These are phyloP conservation scores for Zapus hudsonius DNA, from an alignment of 2,113 vertebrate species.

Conservation along the genomic window DNA sequence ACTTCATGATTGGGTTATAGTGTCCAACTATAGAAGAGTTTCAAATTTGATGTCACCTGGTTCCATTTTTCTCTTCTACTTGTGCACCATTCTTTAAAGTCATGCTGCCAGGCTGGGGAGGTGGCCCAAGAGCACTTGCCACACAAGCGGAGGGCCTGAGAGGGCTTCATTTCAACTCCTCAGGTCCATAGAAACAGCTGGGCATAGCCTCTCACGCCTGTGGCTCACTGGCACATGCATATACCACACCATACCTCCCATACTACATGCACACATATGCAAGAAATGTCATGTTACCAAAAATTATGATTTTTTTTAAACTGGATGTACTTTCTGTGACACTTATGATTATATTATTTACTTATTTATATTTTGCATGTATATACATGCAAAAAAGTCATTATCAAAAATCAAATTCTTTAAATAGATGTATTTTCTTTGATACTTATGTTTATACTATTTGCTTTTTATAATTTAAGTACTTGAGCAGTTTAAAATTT, in stretches of 20 bases:
- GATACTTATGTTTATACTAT: background rate
- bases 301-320: background rate
- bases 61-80: background rate
- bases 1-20: background rate
- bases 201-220: no score
- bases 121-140: no score
- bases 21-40: background rate
- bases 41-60: constrained; percentile 13
- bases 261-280: no score
- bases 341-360: constrained; percentile 16
- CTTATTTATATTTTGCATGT: constrained; percentile 48
- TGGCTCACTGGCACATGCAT: no score
- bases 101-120: background rate
- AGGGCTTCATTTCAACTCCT: no score
- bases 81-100: background rate
- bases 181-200: no score
- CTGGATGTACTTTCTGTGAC: background rate
- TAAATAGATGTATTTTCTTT: background rate
- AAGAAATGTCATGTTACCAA: no score
- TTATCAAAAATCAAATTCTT: no score
- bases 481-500: constrained; percentile 51
- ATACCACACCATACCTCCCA: no score
- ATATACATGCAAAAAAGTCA: no score
- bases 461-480: constrained; percentile 51
- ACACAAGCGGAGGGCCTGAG: no score